Base-by-base conservation (phyloP, 2,888 invertebrate species). In the Frankliniella fusca region DNA sequence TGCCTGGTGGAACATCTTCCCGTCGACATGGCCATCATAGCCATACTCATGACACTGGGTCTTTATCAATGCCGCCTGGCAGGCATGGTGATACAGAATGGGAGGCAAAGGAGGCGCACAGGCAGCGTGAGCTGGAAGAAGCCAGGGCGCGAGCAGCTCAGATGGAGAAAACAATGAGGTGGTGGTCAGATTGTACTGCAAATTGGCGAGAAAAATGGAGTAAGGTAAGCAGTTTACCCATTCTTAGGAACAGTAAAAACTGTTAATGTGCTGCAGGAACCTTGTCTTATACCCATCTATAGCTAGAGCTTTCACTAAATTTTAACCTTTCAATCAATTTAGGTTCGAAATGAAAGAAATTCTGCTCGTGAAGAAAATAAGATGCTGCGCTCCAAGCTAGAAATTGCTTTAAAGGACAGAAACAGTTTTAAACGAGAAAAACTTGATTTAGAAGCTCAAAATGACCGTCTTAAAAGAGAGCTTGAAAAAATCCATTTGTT, bases 101-200 rank as follows among this genome's bases (percentile, higher is more conserved):
- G 94, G 94, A 94, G 87, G 93, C 93, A 80, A 94, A 93, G 87
- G 94, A 94, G 90, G 92, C 92, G 80, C 88, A 93, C 83, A 90
- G 92, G 18, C 90, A 92, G 86, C 90, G 96, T 81, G 98, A 99
- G 87, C 90, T 99, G 84, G 97, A 98, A 87, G 98, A 98, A 87
- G 97, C 97, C 0, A 90, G 97, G 85, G 97, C 97, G 7, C 90
- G 98, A 84, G 97, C 97, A 23, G 94, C 97, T 0, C 98, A 99
- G 89, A 99, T 99, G 99, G 99, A 99, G 88, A 98, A 98, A 89
- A 99, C 98, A 0, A 98, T 99, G 98, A 91, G 97, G 83, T 99
- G 98, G 98, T 99, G 94, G 98, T 97, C 95, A 81, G 98, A 98
- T 88, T 99, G 99, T 88, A 98, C 98, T 0, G 96, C 97, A 0